These are phyloP conservation scores for Dioctria linearis DNA, from an alignment of 2,888 invertebrate genomes.

Conservation along the genomic window DNA sequence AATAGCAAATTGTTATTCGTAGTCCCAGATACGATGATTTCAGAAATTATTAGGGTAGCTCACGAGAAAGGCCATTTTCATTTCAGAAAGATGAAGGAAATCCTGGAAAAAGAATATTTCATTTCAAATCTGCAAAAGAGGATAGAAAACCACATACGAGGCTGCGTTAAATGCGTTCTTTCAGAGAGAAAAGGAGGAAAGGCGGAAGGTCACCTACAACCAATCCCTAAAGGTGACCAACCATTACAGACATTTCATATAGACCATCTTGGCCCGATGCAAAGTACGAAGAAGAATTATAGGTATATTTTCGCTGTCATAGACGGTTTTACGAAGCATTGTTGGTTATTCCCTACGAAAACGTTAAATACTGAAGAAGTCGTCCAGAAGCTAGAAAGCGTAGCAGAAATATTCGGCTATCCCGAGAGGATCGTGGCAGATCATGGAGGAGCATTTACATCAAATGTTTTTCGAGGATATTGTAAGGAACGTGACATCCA, in stretches of 20 bases:
- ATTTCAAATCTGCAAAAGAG: conserved; percentile 1
- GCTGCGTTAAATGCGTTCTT: conserved; percentile 55
- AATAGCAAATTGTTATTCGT: conserved; percentile 51
- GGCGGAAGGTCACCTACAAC: conserved; percentile 61
- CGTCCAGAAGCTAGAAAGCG: conserved; percentile 53
- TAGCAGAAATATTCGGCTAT: conserved; percentile 55
- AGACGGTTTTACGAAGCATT: conserved; percentile 64
- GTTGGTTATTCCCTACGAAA: conserved; percentile 58
- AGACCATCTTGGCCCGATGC: conserved; percentile 66
- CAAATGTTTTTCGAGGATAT: conserved; percentile 54
- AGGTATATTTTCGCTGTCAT: conserved; percentile 65
- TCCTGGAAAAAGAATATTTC: conserved; percentile 13
- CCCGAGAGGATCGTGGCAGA: conserved; percentile 53
- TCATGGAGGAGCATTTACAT: conserved; percentile 56
- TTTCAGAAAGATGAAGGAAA: conserved; percentile 29
- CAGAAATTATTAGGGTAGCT: conserved; percentile 1
- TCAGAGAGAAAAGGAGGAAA: conserved; percentile 63
- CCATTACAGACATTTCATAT: conserved; percentile 64
- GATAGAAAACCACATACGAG: background rate
- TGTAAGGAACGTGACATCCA: conserved; percentile 54
- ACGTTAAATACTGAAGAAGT: conserved; percentile 55
- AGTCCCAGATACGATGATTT: conserved; percentile 30
- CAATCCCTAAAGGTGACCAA: too few species aligned
- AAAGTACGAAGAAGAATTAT: conserved; percentile 60
- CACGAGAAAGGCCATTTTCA: conserved; percentile 44